Conservation (phyloP, 1,140 invertebrate genomes). For the Homarus americanus region DNA sequence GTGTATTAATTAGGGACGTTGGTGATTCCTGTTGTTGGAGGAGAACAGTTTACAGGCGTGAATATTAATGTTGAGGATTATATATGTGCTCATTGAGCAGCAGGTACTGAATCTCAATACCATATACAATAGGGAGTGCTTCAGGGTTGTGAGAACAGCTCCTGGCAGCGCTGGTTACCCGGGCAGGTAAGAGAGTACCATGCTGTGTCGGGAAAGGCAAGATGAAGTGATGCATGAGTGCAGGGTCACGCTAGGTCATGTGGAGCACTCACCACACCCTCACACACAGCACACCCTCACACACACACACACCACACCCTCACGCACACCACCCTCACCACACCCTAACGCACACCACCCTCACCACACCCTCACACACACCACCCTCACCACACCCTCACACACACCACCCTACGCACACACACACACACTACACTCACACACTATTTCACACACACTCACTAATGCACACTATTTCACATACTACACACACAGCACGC, state of each 20-base stretch:
- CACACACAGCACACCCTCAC: not conserved
- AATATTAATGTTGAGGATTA: slow-evolving; percentile 17
- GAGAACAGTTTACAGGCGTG: slow-evolving; percentile 19
- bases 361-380: not conserved
- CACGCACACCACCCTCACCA: not conserved
- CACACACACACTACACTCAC: not conserved
- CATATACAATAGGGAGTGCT: not conserved
- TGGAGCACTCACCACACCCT: not conserved
- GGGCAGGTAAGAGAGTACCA: not conserved
- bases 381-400: not conserved
- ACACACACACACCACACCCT: not conserved
- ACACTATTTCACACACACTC: not conserved
- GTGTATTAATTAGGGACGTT: slow-evolving; percentile 32
- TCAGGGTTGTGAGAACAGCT: not conserved
- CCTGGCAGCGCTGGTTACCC: not conserved
- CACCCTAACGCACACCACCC: not conserved
- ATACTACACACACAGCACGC: not conserved
- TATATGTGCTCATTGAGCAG: not conserved
- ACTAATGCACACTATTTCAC: not conserved
- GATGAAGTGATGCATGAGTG: not conserved
- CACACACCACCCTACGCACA: not conserved
- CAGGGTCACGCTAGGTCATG: slow-evolving; percentile 6
- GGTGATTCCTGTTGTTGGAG: slow-evolving; percentile 27
- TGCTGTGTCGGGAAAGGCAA: slow-evolving; percentile 1
- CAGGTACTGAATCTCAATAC: slow-evolving; percentile 13